Evolutionary conservation across 1,140 invertebrate species (phyloP), one percentile per base, ranked within the genome.

Genomic region (Pseudomyrmex sp.): DNA sequence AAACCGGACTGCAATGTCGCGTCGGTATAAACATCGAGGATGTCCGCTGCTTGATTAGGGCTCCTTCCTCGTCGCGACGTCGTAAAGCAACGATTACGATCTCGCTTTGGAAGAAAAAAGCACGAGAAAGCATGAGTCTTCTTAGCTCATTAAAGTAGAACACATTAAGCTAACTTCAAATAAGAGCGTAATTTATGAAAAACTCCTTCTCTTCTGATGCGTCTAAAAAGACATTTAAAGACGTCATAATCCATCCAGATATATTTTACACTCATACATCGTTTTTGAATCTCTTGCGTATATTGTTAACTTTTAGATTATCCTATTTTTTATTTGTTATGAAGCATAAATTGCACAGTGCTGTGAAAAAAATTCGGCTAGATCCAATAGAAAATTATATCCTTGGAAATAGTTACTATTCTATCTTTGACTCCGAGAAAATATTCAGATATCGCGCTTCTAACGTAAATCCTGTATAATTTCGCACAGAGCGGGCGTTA

Each of bases 21-120:
- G 91, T 91, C 92, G 91, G 82, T 90, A 87, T 92, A 92, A 92
- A 93, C 91, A 92, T 92, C 88, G 90, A 88, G 85, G 85, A 87
- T 84, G 87, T 88, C 84, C 76, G 86, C 65, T 76, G 73, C 79
- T 70, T 76, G 66, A 86, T 77, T 84, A 86, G 86, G 79, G 84
- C 86, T 84, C 77, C 87, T 86, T 83, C 79, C 13, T 15, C 15
- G 9, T 54, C 50, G 8, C 84, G 89, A 86, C 88, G 85, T 80
- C 84, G 80, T 85, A 87, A 90, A 90, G 86, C 85, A 80, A 80
- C 84, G 59, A 72, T 72, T 72, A 18, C 56, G 69, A 83, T 62
- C 73, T 59, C n/a, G 73, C 79, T 73, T 84, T 88, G 83, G 83
- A 80, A 61, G 61, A 84, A 87, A 87, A 74, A 66, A 26, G 23